Percentiles rank a stretch among this genome's conserved stretches.
These are phyloP conservation scores for Chymomyza costata DNA, from an alignment of 1,140 invertebrate species.

Conservation along the genomic window DNA sequence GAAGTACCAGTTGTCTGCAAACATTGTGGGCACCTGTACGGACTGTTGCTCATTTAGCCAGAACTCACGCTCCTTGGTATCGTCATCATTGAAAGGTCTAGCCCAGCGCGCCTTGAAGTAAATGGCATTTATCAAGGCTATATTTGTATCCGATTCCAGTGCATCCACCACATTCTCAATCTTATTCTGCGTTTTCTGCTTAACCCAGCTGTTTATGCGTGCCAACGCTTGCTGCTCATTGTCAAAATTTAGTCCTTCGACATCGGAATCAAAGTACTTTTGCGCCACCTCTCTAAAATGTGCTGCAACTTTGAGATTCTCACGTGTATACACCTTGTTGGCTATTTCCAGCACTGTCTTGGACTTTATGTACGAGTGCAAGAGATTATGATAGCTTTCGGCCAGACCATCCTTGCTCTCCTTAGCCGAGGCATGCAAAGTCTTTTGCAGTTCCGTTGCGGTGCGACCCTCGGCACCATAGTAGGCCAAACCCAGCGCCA, in stretches of 20 bases:
- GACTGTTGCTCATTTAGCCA: constrained; percentile 73
- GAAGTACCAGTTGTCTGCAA: constrained; percentile 76
- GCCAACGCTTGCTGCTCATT: constrained; percentile 74
- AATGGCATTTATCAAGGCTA: constrained; percentile 82
- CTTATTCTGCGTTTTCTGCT: constrained; percentile 79
- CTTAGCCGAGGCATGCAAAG: constrained; percentile 64
- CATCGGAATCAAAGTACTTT: constrained; percentile 74
- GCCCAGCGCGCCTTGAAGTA: constrained; percentile 86
- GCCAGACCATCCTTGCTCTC: constrained; percentile 63
- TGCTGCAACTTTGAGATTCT: constrained; percentile 50
- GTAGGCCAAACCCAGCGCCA: constrained; percentile 64
- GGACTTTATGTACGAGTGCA: constrained; percentile 69
- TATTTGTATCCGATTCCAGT: constrained; percentile 73
- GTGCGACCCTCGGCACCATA: constrained; percentile 65
- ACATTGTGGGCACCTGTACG: constrained; percentile 79
- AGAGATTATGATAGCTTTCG: constrained; percentile 56
- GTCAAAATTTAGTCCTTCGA: constrained; percentile 77
- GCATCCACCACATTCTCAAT: constrained; percentile 79
- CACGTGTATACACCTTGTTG: constrained; percentile 64
- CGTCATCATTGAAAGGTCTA: constrained; percentile 77
- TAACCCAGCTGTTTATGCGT: constrained; percentile 81
- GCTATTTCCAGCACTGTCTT: constrained; percentile 69
- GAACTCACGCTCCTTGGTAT: constrained; percentile 78
- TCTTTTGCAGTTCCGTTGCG: constrained; percentile 56
- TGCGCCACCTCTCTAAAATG: constrained; percentile 59